A percentile compares a stretch with the other conserved stretches of the same genome.
phyloP scores from a whole-genome alignment of 2,113 vertebrate genomes.

The Xerus inauris region DNA sequence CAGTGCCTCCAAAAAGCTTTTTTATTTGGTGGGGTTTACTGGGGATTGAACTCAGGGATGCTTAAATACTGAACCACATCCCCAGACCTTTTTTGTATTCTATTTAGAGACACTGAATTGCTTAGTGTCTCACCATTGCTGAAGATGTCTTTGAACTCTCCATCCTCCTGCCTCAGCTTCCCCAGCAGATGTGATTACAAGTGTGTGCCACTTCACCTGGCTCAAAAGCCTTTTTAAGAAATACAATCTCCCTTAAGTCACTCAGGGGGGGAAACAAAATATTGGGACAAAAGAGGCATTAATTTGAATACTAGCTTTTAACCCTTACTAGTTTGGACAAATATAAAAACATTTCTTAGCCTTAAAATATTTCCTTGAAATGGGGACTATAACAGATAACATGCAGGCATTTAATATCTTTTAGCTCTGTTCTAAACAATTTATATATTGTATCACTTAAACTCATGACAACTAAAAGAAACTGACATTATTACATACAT shows the following conservation, averaged over 20 bases:
- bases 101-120: no score
- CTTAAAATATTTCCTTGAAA: conserved; percentile 15
- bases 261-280: neutral
- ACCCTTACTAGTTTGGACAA: neutral
- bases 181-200: no score
- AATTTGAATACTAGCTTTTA: conserved; percentile 19
- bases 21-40: no score
- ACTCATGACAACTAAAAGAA: neutral
- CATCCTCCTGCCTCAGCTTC: no score
- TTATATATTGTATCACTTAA: neutral
- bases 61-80: no score
- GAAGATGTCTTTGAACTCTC: no score
- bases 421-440: neutral
- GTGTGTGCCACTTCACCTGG: no score
- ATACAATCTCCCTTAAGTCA: neutral
- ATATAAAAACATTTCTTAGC: neutral
- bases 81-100: no score
- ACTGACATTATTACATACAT: neutral
- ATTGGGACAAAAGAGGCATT: neutral
- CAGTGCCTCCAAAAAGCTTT: neutral
- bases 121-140: no score
- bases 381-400: neutral
- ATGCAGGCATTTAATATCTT: neutral
- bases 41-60: no score
- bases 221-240: neutral